Evolutionary conservation across 2,113 vertebrate genomes (phyloP), one percentile per base, ranked within the genome.

Genomic region (Cynoglossus semilaevis): DNA sequence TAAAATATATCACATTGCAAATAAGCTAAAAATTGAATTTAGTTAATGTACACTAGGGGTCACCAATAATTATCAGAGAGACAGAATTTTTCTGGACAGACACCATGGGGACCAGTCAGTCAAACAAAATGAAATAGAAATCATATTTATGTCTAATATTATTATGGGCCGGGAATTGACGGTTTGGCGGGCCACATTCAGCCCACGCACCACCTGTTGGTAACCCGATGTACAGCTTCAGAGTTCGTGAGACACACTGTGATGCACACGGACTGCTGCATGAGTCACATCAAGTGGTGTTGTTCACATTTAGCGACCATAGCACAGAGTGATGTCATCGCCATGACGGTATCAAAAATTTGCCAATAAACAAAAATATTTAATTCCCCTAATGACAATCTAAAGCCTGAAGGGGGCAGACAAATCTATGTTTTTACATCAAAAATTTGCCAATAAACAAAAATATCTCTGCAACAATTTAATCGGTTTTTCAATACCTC

Each of bases 401-500:
- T 56, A 67, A n/a, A 52, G 66, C 87, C 88, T 88, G 82, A 85
- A 88, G 88, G 88, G 87, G 88, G 86, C 86, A 91, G 81, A 77
- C 70, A 9, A 68, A 79, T 57, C 71, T 41, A 29, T 29, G 22
- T 29, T 29, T 29, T 29, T 29, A 29, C 2, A 4, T 29, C 22
- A 29, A 29, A 4, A 29, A 29, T 29, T 29, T 29, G 22, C 22
- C 38, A 14, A 41, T 41, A 41, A 13, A 41, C 12, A 13, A 43
- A 17, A 2, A 34, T 17, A 52, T 63, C 52, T 58, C 36, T 35
- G 12, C 16, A 34, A 45, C 37, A 52, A 55, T 29, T 0, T 6
- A 15, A 38, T 9, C 8, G 19, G 1, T 19, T 36, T 15, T 15
- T 35, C 15, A 13, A 51, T 19, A 51, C 40, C 34, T 22, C 14